Base-by-base conservation (phyloP, 2,113 vertebrate genomes). In the Eurystomus gularis region DNA sequence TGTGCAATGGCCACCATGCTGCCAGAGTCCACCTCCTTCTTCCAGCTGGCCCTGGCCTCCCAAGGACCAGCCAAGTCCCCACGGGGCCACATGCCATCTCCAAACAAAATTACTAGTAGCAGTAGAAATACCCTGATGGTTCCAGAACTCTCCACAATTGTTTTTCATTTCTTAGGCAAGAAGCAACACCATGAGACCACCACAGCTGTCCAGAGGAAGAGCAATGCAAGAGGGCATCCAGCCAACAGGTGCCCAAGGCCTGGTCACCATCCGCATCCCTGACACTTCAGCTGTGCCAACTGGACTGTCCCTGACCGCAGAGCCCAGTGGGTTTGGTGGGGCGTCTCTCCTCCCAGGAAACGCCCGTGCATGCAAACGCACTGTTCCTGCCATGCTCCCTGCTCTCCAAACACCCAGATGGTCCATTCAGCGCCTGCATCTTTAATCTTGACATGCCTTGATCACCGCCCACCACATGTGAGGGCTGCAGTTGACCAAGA, bases 381-480 rank as follows among this genome's bases (percentile, higher is more conserved):
- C 31, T 16, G 2, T 11, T 52, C 39, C 46, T 17, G 29, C 33
- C 31, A 11, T 46, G 5, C 16, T 19, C 23, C 31, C 64, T 57
- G 33, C 31, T 28, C 64, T 68, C 48, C 37, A 21, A 13, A 72
- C 60, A 46, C 13, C 40, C 24, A 4, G 9, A 18, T 0, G 1
- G 13, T 3, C 60, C 1, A 0, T 17, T 31, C 58, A 13, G 12
- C 9, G 33, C 40, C 40, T 11, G 29, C 44, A 35, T 14, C 1
- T 0, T 17, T 29, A 11, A 52, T 37, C 39, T 11, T 46, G 13
- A 39, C 46, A 11, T 4, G 11, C 24, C n/a, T 62, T 11, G 49
- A 19, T 16, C 31, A 2, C 40, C 31, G 39, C 24, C 55, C 25
- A 33, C 0, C 0, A 25, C 28, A 17, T 1, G 0, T 8, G 26